phyloP scores from a whole-genome alignment of 2,113 vertebrate species.

The Columba janthina region DNA sequence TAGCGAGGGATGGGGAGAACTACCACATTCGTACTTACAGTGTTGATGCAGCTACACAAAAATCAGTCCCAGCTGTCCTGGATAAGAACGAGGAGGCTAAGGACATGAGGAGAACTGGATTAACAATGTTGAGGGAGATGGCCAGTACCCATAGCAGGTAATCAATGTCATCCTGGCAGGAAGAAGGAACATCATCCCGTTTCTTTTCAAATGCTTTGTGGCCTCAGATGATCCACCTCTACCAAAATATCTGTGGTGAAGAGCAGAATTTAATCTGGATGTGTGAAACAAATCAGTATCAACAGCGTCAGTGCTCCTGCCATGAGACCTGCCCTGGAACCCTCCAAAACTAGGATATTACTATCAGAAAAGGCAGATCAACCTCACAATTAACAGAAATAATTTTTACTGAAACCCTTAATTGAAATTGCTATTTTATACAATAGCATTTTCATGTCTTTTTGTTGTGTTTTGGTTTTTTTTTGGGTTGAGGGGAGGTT shows the following conservation, averaged over 20 bases:
- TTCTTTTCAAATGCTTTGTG: background rate
- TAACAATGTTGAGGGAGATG: background rate
- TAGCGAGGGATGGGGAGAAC: background rate
- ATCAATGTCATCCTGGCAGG: background rate
- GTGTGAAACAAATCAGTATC: background rate
- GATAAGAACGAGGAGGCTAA: background rate
- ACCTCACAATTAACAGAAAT: background rate
- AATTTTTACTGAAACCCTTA: background rate
- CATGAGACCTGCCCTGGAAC: background rate
- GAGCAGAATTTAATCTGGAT: background rate
- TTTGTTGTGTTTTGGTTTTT: background rate
- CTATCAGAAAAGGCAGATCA: background rate
- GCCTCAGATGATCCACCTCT: background rate
- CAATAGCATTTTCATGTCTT: background rate
- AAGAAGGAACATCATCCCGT: background rate
- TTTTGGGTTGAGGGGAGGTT: background rate
- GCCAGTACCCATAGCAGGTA: background rate
- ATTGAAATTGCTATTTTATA: background rate
- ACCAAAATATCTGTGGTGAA: background rate
- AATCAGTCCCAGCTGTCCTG: background rate
- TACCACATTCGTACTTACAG: background rate
- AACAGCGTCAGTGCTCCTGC: background rate
- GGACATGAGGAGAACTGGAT: background rate
- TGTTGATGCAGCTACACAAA: background rate
- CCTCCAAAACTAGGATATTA: background rate